Conservation (phyloP, 2,113 vertebrate species). For the Alethe castanea region DNA sequence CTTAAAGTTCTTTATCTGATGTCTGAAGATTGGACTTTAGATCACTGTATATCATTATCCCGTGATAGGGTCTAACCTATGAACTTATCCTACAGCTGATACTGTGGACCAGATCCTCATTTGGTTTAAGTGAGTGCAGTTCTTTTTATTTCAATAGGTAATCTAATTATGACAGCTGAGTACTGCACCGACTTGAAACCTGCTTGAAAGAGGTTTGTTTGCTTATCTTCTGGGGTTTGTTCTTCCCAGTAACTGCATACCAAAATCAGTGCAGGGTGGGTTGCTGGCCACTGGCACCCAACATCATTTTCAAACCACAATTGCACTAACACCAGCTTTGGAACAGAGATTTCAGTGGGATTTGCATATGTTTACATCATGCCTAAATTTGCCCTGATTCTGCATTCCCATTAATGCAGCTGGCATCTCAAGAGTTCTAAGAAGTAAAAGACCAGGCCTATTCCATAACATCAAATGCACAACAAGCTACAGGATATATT, state of each 20-base stretch:
- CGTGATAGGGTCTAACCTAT: conserved; percentile 22
- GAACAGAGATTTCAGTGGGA: not conserved
- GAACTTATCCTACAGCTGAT: conserved; percentile 2
- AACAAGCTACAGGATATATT: not conserved
- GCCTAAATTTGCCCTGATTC: not conserved
- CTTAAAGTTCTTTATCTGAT: conserved; percentile 61
- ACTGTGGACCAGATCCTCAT: not conserved
- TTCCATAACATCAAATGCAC: not conserved
- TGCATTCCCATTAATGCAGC: not conserved
- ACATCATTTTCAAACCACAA: not conserved
- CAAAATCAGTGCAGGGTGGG: not conserved
- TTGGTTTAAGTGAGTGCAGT: not conserved
- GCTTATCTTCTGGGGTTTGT: not conserved
- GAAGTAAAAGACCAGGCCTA: not conserved
- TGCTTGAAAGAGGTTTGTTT: not conserved
- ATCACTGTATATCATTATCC: conserved; percentile 32
- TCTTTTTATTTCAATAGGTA: conserved; percentile 1
- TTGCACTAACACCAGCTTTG: not conserved
- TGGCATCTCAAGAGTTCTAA: not conserved
- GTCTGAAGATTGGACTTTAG: conserved; percentile 42
- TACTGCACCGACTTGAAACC: not conserved
- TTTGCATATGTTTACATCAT: not conserved
- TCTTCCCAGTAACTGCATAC: not conserved
- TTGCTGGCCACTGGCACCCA: not conserved
- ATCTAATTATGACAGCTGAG: conserved; percentile 1